Evolutionary conservation across 2,888 invertebrate species (phyloP).

Genomic region (Tetanocera ferruginea): DNA sequence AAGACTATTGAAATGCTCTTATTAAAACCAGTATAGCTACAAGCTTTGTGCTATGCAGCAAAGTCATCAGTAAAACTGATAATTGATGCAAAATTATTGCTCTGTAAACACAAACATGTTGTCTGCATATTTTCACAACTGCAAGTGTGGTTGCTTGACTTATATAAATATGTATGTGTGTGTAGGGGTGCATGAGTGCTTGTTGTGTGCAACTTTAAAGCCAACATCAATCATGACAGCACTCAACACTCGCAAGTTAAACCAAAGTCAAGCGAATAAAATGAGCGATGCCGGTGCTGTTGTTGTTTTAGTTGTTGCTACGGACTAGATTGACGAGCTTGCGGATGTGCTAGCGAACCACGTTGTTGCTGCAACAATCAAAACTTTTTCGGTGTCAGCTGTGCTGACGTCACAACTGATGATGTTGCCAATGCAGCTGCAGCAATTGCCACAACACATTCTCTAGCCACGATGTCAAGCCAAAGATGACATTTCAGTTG

Average conservation of each 20-base stretch:
- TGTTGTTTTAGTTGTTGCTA: neutral
- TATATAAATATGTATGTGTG: neutral
- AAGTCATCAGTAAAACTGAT: neutral
- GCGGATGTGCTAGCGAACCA: neutral
- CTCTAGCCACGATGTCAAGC: neutral
- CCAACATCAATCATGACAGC: constrained; percentile 31
- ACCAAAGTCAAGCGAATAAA: constrained; percentile 24
- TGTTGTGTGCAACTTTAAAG: constrained; percentile 19
- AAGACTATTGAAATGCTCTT: no score
- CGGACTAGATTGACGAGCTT: neutral
- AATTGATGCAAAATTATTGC: neutral
- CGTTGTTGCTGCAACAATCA: neutral
- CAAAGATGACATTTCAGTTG: constrained; percentile 8
- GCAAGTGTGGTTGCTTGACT: neutral
- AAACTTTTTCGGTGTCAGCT: neutral
- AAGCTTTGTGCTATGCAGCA: neutral
- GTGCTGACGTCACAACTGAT: neutral
- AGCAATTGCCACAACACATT: neutral
- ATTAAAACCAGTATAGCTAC: neutral
- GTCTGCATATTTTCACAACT: neutral
- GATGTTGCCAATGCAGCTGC: neutral
- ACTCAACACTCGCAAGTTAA: constrained; percentile 9
- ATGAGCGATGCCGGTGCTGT: constrained; percentile 14
- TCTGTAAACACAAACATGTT: neutral
- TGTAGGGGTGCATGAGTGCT: neutral